Base-by-base conservation (phyloP, 2,113 vertebrate species). In the Eonycteris spelaea region DNA sequence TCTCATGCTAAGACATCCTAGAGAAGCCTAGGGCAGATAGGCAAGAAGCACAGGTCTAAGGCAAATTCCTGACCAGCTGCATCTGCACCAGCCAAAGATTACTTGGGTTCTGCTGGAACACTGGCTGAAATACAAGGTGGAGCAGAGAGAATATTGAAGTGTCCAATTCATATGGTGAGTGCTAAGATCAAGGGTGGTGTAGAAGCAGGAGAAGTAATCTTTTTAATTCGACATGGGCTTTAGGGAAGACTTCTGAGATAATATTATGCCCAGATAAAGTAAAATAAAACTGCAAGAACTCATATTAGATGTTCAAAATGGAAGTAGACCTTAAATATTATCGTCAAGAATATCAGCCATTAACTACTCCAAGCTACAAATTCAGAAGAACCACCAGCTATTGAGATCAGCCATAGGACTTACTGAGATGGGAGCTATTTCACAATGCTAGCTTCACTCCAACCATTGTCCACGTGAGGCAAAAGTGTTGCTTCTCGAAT, bases 361-460 rank as follows among this genome's bases (percentile, higher is more conserved):
- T 63, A 77, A 51, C 26, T 12, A 57, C 21, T 19, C 35, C 2
- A 38, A 38, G 19, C 48, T 51, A 87, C 55, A 86, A 53, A 61
- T 68, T 68, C 30, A 71, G 40, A 63, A 94, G 16, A 75, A 67
- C 21, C 22, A 35, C 0, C 1, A 61, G 30, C 43, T 71, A 3
- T 35, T 30, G 7, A 10, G 55, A 59, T 12, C 35, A 55, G 16
- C 3, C 43, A 63, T 0, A 1, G 15, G 43, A 80, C 4, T 3
- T 71, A 51, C 18, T 43, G 84, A 51, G 21, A 38, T 24, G 35
- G 55, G 7, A 75, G n/a, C 13, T 45, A 91, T 63, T 38, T 82
- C 59, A 70, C 12, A n/a, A 26, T 22, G 51, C 12, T 19, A 65
- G 22, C 19, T n/a, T 63, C 38, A 77, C 30, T 6, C 45, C 15